A percentile compares a stretch with the other conserved stretches of the same genome.
Conservation (phyloP, 1,140 invertebrate genomes). For the Prorops nasuta region DNA sequence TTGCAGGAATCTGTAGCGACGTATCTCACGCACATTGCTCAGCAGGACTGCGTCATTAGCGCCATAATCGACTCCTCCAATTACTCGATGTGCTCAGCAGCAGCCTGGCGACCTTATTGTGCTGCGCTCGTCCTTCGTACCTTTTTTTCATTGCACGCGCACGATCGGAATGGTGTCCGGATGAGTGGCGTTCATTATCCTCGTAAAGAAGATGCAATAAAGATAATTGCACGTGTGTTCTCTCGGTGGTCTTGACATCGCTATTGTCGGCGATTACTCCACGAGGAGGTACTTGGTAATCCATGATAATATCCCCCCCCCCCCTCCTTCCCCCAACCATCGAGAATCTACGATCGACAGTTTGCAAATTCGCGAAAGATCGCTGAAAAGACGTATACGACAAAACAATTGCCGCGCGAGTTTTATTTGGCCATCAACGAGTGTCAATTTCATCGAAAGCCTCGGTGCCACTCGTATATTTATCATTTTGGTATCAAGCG, state of each 20-base stretch:
- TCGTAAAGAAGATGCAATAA: conserved; percentile 33
- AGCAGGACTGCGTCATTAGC: conserved; percentile 22
- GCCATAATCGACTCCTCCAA: neutral
- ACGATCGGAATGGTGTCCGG: conserved; percentile 14
- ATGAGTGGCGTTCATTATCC: conserved; percentile 15
- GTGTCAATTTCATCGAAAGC: too few species aligned
- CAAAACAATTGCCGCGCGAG: neutral
- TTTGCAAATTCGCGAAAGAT: neutral
- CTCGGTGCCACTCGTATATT: too few species aligned
- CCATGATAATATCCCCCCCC: too few species aligned
- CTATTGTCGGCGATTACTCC: conserved; percentile 21
- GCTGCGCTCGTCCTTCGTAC: conserved; percentile 15
- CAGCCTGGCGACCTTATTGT: conserved; percentile 1
- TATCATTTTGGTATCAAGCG: too few species aligned
- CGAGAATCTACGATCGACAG: neutral
- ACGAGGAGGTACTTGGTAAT: too few species aligned
- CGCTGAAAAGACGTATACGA: neutral
- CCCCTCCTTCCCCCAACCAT: neutral
- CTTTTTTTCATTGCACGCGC: conserved; percentile 10
- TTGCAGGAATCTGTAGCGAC: too few species aligned
- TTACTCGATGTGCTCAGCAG: conserved; percentile 3
- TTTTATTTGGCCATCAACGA: too few species aligned
- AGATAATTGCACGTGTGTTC: conserved; percentile 32
- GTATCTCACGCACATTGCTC: too few species aligned
- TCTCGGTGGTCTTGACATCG: conserved; percentile 22